Conservation (phyloP, 2,113 vertebrate species). For the Trichechus manatus region DNA sequence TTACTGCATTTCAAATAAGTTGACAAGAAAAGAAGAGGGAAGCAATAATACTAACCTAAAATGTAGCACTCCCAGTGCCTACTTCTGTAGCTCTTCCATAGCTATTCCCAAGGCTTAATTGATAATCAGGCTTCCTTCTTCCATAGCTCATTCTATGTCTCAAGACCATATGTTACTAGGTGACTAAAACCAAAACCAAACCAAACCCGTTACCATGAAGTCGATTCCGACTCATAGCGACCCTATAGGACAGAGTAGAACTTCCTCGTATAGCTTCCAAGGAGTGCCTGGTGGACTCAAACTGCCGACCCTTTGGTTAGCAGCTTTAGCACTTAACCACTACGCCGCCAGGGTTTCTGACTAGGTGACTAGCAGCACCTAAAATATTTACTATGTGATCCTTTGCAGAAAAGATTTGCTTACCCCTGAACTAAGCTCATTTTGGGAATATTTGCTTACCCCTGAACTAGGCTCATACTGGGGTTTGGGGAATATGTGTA, state of each 20-base stretch:
- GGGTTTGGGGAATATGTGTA: neutral
- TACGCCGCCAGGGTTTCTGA: too few relatives aligned
- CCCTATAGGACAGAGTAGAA: too few relatives aligned
- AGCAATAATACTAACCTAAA: slow-evolving; percentile 22
- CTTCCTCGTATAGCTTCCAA: too few relatives aligned
- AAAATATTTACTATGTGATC: neutral
- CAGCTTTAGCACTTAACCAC: too few relatives aligned
- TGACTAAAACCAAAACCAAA: too few relatives aligned
- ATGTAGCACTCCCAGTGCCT: neutral
- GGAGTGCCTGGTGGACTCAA: too few relatives aligned
- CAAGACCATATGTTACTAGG: neutral
- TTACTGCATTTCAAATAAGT: neutral
- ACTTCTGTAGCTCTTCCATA: neutral
- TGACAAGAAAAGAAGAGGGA: neutral
- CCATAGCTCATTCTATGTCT: neutral
- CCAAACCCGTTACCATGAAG: too few relatives aligned
- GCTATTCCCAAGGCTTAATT: neutral
- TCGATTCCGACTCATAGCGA: too few relatives aligned
- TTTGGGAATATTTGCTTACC: neutral
- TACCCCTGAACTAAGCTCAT: neutral
- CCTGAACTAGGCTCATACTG: neutral
- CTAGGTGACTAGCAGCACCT: neutral
- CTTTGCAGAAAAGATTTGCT: neutral
- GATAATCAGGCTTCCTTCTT: neutral
- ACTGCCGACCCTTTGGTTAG: too few relatives aligned